A percentile compares a stretch with the other conserved stretches of the same genome.
Evolutionary conservation across 2,113 vertebrate genomes (phyloP).

Genomic region (Mesitornis unicolor): DNA sequence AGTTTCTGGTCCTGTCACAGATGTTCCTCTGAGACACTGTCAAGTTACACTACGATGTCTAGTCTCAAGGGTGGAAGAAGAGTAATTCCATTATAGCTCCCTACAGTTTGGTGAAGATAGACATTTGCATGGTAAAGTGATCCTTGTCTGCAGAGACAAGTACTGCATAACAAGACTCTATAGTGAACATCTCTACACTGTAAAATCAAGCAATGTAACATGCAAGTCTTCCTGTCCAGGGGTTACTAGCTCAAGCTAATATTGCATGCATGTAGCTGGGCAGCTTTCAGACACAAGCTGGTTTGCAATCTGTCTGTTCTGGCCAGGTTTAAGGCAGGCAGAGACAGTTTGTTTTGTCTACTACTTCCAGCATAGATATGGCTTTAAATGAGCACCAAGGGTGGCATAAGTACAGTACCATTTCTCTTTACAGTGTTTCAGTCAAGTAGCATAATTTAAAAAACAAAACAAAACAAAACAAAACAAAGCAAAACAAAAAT

Average conservation of each 20-base stretch:
- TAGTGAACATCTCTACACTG: accelerated
- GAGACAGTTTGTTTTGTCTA: background rate
- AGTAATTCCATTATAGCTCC: background rate
- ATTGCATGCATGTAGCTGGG: background rate
- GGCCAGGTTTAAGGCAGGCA: background rate
- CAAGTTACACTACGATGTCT: background rate
- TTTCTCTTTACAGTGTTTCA: background rate
- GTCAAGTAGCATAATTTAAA: background rate
- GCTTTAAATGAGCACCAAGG: background rate
- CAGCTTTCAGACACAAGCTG: background rate
- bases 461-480: background rate
- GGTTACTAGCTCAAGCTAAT: background rate
- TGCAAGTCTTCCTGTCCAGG: background rate
- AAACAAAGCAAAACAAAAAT: background rate
- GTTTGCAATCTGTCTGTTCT: background rate
- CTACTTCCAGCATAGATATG: background rate
- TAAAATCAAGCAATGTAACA: background rate
- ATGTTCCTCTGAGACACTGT: background rate
- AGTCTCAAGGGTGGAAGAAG: background rate
- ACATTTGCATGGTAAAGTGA: background rate
- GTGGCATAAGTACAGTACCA: background rate
- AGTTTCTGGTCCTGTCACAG: background rate
- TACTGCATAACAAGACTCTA: background rate
- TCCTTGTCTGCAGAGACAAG: background rate
- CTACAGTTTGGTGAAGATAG: background rate